These are phyloP conservation scores for Phyllotis vaccarum DNA, from an alignment of 2,797 vertebrate genomes.

Conservation along the genomic window DNA sequence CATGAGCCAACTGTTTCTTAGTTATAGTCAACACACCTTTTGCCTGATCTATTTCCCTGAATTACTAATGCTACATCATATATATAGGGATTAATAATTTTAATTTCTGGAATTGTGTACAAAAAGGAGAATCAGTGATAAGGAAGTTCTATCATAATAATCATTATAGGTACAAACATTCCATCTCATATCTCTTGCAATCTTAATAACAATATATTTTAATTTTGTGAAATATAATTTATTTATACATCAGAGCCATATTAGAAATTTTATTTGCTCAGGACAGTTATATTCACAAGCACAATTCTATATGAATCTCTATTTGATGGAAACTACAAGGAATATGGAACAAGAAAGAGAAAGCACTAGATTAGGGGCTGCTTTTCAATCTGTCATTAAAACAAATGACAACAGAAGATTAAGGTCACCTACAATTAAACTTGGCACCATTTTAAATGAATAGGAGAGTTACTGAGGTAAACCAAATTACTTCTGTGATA, in stretches of 20 bases:
- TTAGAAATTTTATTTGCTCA: background rate
- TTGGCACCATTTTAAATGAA: background rate
- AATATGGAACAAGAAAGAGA: background rate
- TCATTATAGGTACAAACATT: background rate
- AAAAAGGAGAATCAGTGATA: background rate
- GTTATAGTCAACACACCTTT: background rate
- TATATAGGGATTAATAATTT: background rate
- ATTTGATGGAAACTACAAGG: background rate
- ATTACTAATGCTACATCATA: background rate
- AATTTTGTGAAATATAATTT: conserved; percentile 31
- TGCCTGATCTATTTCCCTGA: background rate
- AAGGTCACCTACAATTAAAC: background rate
- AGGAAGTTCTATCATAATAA: background rate
- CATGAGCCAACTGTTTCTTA: background rate
- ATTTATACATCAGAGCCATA: background rate
- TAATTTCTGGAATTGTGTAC: too few species aligned
- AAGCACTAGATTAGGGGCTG: background rate
- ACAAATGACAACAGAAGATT: background rate
- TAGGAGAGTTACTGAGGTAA: background rate
- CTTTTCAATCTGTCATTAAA: background rate
- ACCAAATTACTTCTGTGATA: background rate
- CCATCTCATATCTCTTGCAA: background rate
- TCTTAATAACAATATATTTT: conserved; percentile 31
- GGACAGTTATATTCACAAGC: background rate
- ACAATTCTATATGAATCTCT: background rate